phyloP scores from a whole-genome alignment of 1,140 invertebrate species.

The Radopholus similis region DNA sequence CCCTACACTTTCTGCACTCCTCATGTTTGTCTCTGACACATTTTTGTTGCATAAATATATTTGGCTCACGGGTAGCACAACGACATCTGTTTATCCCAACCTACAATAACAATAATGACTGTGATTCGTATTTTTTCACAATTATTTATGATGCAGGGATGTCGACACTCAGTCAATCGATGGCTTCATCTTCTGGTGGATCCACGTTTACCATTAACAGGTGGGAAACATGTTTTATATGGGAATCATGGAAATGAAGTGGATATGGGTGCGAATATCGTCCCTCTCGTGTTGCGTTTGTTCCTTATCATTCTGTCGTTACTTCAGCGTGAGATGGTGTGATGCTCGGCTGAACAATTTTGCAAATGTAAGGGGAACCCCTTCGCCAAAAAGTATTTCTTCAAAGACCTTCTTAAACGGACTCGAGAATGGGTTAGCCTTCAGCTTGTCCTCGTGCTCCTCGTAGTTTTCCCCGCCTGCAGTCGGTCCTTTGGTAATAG shows the following conservation, averaged over 20 bases:
- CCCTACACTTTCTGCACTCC: too few relatives aligned
- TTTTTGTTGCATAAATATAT: too few relatives aligned
- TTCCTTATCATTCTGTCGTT: slow-evolving; percentile 3
- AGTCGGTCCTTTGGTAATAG: slow-evolving; percentile 1
- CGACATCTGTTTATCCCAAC: too few relatives aligned
- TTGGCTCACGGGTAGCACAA: too few relatives aligned
- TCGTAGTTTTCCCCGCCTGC: slow-evolving; percentile 3
- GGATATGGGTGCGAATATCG: too few relatives aligned
- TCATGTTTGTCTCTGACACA: too few relatives aligned
- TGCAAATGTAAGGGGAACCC: slow-evolving; percentile 5
- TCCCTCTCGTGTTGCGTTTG: too few relatives aligned
- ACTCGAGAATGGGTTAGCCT: slow-evolving; percentile 44
- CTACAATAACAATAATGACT: background rate
- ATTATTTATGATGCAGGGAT: background rate
- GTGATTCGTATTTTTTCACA: background rate
- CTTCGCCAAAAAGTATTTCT: background rate
- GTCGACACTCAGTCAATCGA: background rate
- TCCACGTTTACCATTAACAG: slow-evolving; percentile 27
- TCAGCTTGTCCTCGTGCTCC: slow-evolving; percentile 28
- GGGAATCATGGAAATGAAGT: too few relatives aligned
- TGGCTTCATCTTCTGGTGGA: background rate
- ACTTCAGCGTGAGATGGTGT: background rate
- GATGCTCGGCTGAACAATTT: slow-evolving; percentile 15
- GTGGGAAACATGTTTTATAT: slow-evolving; percentile 5
- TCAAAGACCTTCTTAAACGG: slow-evolving; percentile 35